Conservation (phyloP, 35 echinoderm and acorn worm genomes). For the Ophioderma brevispina region DNA sequence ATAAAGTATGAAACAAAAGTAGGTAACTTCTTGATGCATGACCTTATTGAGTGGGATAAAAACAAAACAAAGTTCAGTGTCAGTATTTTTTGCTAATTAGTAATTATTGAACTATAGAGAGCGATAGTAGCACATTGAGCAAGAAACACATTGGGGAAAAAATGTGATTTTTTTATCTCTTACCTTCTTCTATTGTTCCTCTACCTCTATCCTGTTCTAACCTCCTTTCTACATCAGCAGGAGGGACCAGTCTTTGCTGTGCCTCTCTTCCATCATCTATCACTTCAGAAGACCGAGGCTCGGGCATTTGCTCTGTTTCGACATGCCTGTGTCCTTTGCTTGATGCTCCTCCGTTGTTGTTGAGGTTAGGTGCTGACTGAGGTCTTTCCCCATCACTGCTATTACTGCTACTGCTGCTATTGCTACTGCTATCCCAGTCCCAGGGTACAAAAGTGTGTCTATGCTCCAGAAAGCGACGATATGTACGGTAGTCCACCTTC, state of each 20-base stretch:
- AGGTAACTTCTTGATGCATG: too few species aligned
- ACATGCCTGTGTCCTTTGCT: neutral
- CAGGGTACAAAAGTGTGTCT: slow-evolving; percentile 76
- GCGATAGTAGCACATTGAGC: too few species aligned
- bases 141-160: too few species aligned
- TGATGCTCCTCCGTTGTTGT: slow-evolving; percentile 15
- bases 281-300: slow-evolving; percentile 53
- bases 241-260: neutral
- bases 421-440: slow-evolving; percentile 80
- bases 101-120: too few species aligned
- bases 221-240: neutral
- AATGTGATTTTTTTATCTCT: neutral
- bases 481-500: slow-evolving; percentile 54
- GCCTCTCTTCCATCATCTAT: neutral
- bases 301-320: neutral
- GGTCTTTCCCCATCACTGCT: neutral
- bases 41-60: too few species aligned
- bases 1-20: too few species aligned
- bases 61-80: too few species aligned
- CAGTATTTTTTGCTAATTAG: too few species aligned
- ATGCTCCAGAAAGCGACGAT: slow-evolving; percentile 67
- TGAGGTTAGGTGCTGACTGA: slow-evolving; percentile 13
- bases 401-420: neutral
- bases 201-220: neutral
- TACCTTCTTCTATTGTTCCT: slow-evolving; percentile 34